Evolutionary conservation across 2,797 vertebrate species (phyloP), one percentile per base, ranked within the genome.

Genomic region (Melopsittacus undulatus): DNA sequence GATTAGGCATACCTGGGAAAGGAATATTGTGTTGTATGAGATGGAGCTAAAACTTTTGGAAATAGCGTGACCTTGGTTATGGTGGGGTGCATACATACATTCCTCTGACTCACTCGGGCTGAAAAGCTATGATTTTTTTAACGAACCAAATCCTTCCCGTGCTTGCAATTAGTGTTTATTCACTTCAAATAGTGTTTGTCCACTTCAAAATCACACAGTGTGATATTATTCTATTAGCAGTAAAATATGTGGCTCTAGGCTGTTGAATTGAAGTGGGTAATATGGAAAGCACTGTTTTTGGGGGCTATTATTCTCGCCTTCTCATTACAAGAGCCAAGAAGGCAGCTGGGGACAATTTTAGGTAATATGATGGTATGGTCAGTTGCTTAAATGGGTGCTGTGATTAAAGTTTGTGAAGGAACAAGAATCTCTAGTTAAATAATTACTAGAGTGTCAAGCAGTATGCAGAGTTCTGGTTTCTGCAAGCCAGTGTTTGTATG

Each of bases 101-200:
- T 93, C 32, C 48, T 87, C 38, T 89, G 72, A 75, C 19, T 95
- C 64, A 46, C n/a, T 84, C 6, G 2, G 46, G 66, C 51, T 68
- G 70, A 91, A 94, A 76, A 90, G 29, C 67, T 87, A 57, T 73
- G 74, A 45, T 63, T 61, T 76, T 85, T 93, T 92, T 8, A 88
- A 95, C 79, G 64, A 91, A 82, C 42, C 7, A 32, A 68, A 84
- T 76, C 56, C 11, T 72, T 91, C 21, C 24, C 2, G 1, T 72
- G 52, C 38, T 83, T 87, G 42, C 32, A 94, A 70, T 90, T 92
- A 92, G 45, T 77, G 15, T 90, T 95, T 93, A 38, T 94, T 88
- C 54, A 45, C 59, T 90, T 94, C 67, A 42, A 21, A 69, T 67
- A 40, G 13, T 70, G 67, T 83, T 96, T 94, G 74, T 83, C 62